These are phyloP conservation scores for Pollenia angustigena DNA, from an alignment of 2,888 invertebrate species.

Conservation along the genomic window DNA sequence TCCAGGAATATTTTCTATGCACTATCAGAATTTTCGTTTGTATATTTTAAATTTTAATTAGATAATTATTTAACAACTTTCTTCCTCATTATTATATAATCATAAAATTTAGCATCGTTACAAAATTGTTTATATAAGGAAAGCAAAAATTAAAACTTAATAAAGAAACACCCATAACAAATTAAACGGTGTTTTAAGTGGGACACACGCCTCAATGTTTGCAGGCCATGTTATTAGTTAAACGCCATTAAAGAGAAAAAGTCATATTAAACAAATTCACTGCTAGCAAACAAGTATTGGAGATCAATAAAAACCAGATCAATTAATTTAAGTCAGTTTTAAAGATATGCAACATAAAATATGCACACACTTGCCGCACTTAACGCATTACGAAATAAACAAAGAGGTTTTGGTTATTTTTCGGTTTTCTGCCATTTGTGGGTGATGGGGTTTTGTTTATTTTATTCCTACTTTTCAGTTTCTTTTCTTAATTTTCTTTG, in stretches of 20 bases:
- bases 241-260: constrained; percentile 14
- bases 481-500: neutral
- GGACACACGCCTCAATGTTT: constrained; percentile 12
- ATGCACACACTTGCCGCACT: neutral
- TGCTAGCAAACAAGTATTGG: neutral
- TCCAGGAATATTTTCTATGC: no score
- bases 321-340: constrained; percentile 19
- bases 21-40: no score
- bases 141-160: no score
- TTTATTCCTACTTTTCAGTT: neutral
- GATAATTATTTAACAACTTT: no score
- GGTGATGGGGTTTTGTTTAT: no score
- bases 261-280: neutral
- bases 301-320: constrained; percentile 42
- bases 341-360: neutral
- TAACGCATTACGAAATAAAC: neutral
- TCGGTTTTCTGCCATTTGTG: neutral
- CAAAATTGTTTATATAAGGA: no score
- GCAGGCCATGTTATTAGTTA: neutral
- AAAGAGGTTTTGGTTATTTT: neutral
- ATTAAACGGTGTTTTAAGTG: neutral
- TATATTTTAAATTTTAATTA: no score
- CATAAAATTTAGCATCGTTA: no score
- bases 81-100: no score
- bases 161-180: neutral